phyloP scores from a whole-genome alignment of 2,888 invertebrate genomes.

The Apocheima hispidaria region DNA sequence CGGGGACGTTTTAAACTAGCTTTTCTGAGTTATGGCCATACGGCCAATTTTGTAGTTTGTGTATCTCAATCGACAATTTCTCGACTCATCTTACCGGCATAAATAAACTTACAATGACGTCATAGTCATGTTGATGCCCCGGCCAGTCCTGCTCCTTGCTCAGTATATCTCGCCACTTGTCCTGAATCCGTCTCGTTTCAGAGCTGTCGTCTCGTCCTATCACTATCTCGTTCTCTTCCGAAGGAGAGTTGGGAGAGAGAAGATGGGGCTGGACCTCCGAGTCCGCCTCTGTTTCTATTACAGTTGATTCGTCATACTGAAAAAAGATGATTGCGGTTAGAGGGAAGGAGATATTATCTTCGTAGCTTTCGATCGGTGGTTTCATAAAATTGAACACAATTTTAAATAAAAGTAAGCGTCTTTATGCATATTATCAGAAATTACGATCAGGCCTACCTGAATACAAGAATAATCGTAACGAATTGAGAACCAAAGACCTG shows the following conservation, averaged over 20 bases:
- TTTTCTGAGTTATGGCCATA: too few relatives aligned
- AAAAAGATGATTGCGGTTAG: conserved; percentile 28
- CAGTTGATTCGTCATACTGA: conserved; percentile 89
- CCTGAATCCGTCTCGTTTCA: conserved; percentile 89
- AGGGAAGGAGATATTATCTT: too few relatives aligned
- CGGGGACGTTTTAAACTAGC: too few relatives aligned
- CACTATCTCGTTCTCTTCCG: conserved; percentile 88
- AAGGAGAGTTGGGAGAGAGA: conserved; percentile 77
- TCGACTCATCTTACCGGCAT: neutral
- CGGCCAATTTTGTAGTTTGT: too few relatives aligned
- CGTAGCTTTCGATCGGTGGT: too few relatives aligned
- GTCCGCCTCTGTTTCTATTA: conserved; percentile 89
- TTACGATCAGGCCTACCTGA: too few relatives aligned
- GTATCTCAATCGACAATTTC: too few relatives aligned
- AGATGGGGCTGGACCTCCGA: conserved; percentile 82
- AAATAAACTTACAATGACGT: conserved; percentile 90
- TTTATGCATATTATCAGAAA: too few relatives aligned
- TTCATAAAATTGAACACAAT: too few relatives aligned
- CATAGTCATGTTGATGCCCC: conserved; percentile 85
- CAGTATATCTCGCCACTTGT: conserved; percentile 91
- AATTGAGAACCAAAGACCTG: too few relatives aligned
- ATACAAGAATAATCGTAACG: too few relatives aligned
- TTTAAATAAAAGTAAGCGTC: too few relatives aligned
- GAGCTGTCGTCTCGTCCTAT: conserved; percentile 79
- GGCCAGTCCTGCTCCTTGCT: conserved; percentile 84